Conservation (phyloP, 2,797 vertebrate species). For the Anguilla anguilla region DNA sequence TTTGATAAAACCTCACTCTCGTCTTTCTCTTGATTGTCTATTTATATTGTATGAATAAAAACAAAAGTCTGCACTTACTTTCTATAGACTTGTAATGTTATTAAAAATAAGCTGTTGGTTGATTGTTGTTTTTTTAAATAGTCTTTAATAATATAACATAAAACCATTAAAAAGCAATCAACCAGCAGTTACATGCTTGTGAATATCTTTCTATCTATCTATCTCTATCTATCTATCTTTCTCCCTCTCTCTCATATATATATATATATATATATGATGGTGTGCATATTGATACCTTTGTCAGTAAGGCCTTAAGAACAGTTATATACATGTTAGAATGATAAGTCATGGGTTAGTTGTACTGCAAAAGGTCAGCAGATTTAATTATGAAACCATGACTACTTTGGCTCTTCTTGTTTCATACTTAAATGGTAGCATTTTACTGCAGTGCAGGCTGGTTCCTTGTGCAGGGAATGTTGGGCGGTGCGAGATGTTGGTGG, state of each 20-base stretch:
- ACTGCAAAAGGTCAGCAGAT: conserved; percentile 35
- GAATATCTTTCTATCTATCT: not conserved
- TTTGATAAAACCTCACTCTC: conserved; percentile 21
- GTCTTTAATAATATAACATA: conserved; percentile 47
- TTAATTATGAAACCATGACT: conserved; percentile 27
- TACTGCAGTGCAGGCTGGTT: not conserved
- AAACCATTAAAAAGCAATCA: conserved; percentile 57
- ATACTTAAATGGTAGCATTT: conserved; percentile 18
- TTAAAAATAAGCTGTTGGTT: conserved; percentile 54
- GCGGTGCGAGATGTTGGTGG: not conserved
- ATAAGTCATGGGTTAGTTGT: conserved; percentile 40
- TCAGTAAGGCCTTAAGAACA: conserved; percentile 79
- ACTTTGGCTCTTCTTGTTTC: not conserved
- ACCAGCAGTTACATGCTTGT: conserved; percentile 45
- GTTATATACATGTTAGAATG: conserved; percentile 59
- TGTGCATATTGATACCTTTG: conserved; percentile 72
- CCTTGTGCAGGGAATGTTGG: not conserved
- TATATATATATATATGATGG: conserved; percentile 22
- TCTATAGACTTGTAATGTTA: conserved; percentile 66
- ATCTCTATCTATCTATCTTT: not conserved
- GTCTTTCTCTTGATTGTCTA: conserved; percentile 21
- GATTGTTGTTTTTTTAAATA: conserved; percentile 49
- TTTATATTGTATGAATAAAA: conserved; percentile 19
- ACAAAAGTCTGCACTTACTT: conserved; percentile 72
- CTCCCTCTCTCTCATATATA: not conserved